Conservation (phyloP, 2,888 invertebrate species). For the Polymixis lichenea region DNA sequence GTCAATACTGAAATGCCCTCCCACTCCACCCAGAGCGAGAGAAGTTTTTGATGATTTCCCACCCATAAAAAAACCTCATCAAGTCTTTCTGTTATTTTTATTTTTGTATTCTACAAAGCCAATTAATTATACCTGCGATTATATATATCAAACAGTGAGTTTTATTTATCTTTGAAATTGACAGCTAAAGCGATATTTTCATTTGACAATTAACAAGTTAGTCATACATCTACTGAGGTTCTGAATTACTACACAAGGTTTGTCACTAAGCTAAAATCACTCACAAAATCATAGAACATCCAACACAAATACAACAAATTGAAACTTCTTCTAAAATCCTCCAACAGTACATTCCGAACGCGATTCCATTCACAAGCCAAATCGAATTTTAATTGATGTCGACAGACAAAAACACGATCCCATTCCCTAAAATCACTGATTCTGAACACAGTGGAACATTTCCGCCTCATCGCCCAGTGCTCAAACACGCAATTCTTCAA, state of each 20-base stretch:
- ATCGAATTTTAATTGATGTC: slow-evolving; percentile 65
- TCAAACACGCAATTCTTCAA: slow-evolving; percentile 37
- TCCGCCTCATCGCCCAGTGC: slow-evolving; percentile 53
- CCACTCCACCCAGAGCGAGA: too few species aligned
- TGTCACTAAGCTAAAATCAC: not conserved
- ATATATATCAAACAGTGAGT: not conserved
- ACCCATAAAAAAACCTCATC: too few species aligned
- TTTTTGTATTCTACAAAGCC: not conserved
- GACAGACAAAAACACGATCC: slow-evolving; percentile 58
- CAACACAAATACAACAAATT: slow-evolving; percentile 30
- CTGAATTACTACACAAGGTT: not conserved
- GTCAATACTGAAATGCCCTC: too few species aligned
- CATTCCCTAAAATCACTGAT: slow-evolving; percentile 59
- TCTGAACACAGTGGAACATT: slow-evolving; percentile 47
- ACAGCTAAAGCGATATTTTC: not conserved
- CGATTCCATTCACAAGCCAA: slow-evolving; percentile 45
- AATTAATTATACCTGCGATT: not conserved
- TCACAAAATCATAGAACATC: slow-evolving; percentile 7
- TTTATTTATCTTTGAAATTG: not conserved
- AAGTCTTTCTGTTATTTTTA: too few species aligned
- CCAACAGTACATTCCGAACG: slow-evolving; percentile 22
- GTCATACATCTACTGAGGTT: not conserved
- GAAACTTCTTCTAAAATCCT: slow-evolving; percentile 35
- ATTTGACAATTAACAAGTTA: too few species aligned
- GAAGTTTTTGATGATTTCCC: too few species aligned